Base-by-base conservation (phyloP, 2,113 vertebrate species). In the Corydoras sp. region DNA sequence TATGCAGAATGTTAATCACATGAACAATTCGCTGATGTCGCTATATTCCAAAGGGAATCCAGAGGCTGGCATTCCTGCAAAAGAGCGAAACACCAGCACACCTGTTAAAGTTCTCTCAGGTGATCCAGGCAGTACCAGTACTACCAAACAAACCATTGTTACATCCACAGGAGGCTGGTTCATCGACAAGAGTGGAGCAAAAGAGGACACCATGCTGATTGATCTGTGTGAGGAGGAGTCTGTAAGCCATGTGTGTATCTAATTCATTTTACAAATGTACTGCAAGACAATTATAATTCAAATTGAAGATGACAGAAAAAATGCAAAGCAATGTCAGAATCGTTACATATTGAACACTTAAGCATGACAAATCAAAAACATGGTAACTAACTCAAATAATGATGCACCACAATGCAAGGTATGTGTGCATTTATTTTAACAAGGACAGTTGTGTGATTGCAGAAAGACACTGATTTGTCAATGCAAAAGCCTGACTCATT, bases 21-120 rank as follows among this genome's bases (percentile, higher is more conserved):
- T 98, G 94, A 98, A 99, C 86, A 92, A 73, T 71, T 97, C 95
- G 15, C 81, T 99, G 32, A 83, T 93, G 2, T 93, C 88, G 10
- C 89, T 98, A 14, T 99, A 98, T 81, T 92, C 90, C 73, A 95
- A 92, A 77, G 89, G 89, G 76, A 87, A 85, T 68, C 78, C 86
- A 0, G 87, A 90, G 50, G 85, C 84, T 12, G 3, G 76, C 70
- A 65, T 72, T 32, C 7, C 72, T 12, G 81, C 29, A 15, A 58
- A 13, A 10, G 50, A 58, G 10, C 18, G 56, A 62, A 3, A 32
- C 35, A 30, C 9, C 14, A 51, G 32, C 10, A 67, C 68, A 48
- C 63, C 63, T 29, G 55, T 48, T 18, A 69, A 85, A 71, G 77
- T 75, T 58, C 80, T 76, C 2, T 51, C 76, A 5, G 64, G 69